Evolutionary conservation across 1,140 invertebrate genomes (phyloP), one percentile per base, ranked within the genome.

Genomic region (Drosophila nigromelanica): DNA sequence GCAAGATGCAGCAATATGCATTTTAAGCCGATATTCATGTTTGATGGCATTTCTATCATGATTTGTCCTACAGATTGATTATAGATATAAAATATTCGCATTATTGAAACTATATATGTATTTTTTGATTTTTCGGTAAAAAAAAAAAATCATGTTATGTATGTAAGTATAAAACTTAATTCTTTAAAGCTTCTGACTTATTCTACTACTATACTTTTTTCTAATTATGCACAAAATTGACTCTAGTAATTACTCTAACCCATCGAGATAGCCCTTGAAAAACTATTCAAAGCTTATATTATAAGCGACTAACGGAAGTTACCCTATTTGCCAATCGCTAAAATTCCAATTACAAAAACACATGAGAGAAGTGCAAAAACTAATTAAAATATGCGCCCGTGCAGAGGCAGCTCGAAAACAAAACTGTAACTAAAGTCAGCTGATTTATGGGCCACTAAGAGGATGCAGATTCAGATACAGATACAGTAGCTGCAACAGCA

Each of bases 381-480:
- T 80, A 87, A 85, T 85, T 87, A 85, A 85, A 85, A 81, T 86
- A 76, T 80, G 80, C 33, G 48, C n/a, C 11, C 12, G 39, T 14
- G 50, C 73, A 76, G 50, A 47, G 58, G 59, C 7, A 50, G 61
- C 50, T 45, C 59, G 70, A 58, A 67, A 77, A 83, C 55, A 67
- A 76, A 18, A 51, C 27, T 61, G 63, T 59, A 62, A 69, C 55
- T 63, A 70, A 66, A 59, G 63, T 45, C 62, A 61, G 58, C 66
- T 82, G 80, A 86, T 86, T 87, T 86, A 86, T 87, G 82, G 58
- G 78, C 66, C 70, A 76, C 60, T 67, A 54, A 60, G 64, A 58
- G 73, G 27, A 33, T 54, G 39, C 30, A 71, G 40, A 58, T 47
- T 45, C 37, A 64, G 33, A 74, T 62, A 39, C 35, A 60, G 60